Evolutionary conservation across 1,140 invertebrate species (phyloP).

Genomic region (Lasioglossum albipes): DNA sequence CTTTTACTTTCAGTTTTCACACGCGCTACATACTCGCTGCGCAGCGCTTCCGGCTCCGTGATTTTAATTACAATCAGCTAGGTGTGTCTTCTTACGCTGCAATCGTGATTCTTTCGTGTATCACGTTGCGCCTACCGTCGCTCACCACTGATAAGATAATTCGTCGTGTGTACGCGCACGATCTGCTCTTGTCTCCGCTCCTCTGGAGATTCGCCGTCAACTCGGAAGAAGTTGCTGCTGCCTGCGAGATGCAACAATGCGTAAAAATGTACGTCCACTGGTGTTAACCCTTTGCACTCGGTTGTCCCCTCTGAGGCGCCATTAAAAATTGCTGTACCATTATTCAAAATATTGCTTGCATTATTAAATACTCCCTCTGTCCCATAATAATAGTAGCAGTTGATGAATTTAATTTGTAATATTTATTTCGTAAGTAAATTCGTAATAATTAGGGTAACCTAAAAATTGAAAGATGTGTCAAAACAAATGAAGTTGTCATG

Average conservation of each 20-base stretch:
- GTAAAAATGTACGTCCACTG: not conserved
- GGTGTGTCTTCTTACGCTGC: not conserved
- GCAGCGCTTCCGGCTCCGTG: slow-evolving; percentile 13
- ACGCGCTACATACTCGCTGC: slow-evolving; percentile 10
- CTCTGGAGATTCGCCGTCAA: not conserved
- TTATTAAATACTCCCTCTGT: too few species aligned
- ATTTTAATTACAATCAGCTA: slow-evolving; percentile 33
- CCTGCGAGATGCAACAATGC: slow-evolving; percentile 3
- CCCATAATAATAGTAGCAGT: too few species aligned
- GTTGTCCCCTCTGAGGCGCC: too few species aligned
- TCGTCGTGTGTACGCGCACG: slow-evolving; percentile 1
- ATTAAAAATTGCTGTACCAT: too few species aligned
- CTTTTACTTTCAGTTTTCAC: slow-evolving; percentile 6
- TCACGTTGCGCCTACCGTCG: slow-evolving; percentile 7
- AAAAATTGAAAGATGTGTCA: too few species aligned
- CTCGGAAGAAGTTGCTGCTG: not conserved
- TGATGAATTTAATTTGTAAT: too few species aligned
- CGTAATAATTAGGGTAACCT: too few species aligned
- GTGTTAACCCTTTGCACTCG: too few species aligned
- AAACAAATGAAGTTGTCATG: too few species aligned
- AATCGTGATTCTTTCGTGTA: not conserved
- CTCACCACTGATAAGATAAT: slow-evolving; percentile 32
- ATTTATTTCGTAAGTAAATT: too few species aligned
- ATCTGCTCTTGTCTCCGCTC: not conserved
- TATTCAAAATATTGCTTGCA: too few species aligned